Conservation (phyloP, 1,140 invertebrate species). For the Trissolcus basalis region DNA sequence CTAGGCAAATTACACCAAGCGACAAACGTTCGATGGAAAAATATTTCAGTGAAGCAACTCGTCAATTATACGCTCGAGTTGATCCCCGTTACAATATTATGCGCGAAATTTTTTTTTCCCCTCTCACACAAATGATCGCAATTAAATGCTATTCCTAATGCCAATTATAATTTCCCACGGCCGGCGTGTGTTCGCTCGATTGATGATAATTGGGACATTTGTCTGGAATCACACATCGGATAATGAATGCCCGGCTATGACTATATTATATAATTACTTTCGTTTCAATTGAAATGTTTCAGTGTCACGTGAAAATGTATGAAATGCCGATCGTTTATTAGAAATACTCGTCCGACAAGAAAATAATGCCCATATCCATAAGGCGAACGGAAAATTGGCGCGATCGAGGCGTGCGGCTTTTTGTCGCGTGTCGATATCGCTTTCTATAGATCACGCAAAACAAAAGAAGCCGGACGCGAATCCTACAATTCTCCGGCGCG, state of each 20-base stretch:
- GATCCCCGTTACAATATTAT: slow-evolving; percentile 3
- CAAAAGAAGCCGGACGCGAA: no score
- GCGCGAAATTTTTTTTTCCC: slow-evolving; percentile 8
- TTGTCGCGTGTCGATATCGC: slow-evolving; percentile 33
- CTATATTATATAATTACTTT: slow-evolving; percentile 53
- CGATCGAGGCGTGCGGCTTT: slow-evolving; percentile 35
- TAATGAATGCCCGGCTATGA: slow-evolving; percentile 43
- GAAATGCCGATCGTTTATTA: slow-evolving; percentile 27
- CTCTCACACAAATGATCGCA: slow-evolving; percentile 13
- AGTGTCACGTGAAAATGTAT: slow-evolving; percentile 38
- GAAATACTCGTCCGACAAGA: slow-evolving; percentile 38
- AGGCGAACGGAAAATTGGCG: no score
- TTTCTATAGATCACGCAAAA: slow-evolving; percentile 16
- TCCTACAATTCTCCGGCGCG: no score
- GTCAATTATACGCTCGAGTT: slow-evolving; percentile 13
- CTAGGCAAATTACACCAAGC: slow-evolving; percentile 1
- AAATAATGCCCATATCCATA: slow-evolving; percentile 19
- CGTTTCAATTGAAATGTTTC: slow-evolving; percentile 49
- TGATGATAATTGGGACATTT: slow-evolving; percentile 45
- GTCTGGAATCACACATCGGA: slow-evolving; percentile 43
- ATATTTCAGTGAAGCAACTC: slow-evolving; percentile 1
- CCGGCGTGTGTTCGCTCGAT: slow-evolving; percentile 6
- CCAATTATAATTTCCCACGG: slow-evolving; percentile 49
- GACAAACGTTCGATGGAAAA: slow-evolving; percentile 7
- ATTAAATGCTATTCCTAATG: slow-evolving; percentile 15